A percentile compares a stretch with the other conserved stretches of the same genome.
Evolutionary conservation across 1,140 invertebrate genomes (phyloP).

Genomic region (Orchesella cincta): DNA sequence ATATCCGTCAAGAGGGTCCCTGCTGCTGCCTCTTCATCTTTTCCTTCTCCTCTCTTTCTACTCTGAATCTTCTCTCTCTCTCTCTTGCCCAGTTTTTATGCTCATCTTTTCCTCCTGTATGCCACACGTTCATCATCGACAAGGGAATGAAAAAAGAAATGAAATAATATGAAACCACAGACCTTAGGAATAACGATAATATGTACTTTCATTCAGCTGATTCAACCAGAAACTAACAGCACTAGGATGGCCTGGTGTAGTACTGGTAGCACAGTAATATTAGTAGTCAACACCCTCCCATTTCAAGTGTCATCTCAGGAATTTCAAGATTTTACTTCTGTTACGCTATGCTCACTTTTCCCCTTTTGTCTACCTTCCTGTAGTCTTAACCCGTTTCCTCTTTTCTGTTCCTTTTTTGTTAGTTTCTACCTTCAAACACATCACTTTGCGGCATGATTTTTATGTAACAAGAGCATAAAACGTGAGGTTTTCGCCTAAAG

Average conservation of each 20-base stretch:
- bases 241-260: neutral
- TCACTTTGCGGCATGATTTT: neutral
- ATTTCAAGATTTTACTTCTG: constrained; percentile 14
- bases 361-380: neutral
- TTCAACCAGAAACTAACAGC: neutral
- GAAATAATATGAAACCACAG: constrained; percentile 8
- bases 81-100: neutral
- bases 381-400: too few relatives aligned
- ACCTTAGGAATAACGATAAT: neutral
- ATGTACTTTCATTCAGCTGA: neutral
- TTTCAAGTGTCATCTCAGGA: constrained; percentile 15
- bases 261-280: neutral
- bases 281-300: neutral
- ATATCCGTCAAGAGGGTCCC: constrained; percentile 29
- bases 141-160: neutral
- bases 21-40: constrained; percentile 19
- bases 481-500: neutral
- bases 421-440: neutral
- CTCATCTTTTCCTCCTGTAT: constrained; percentile 11
- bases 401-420: neutral
- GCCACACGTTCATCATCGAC: constrained; percentile 16
- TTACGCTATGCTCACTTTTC: neutral
- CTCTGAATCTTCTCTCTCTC: neutral
- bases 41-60: neutral
- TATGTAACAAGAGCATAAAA: neutral